Base-by-base conservation (phyloP, 2,888 invertebrate species). In the Tinea semifulvella region DNA sequence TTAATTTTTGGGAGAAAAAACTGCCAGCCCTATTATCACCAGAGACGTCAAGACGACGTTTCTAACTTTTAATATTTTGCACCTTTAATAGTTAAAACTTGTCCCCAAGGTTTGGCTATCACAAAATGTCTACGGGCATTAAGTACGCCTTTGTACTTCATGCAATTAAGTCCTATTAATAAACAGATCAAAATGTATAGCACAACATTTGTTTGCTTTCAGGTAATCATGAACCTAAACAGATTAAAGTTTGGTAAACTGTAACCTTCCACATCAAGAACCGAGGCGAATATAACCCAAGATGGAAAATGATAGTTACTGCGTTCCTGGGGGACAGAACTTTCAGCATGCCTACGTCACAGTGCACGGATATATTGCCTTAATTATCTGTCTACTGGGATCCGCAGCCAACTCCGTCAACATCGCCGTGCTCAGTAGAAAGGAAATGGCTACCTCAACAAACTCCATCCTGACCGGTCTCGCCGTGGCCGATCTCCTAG, bases 381-480 rank as follows among this genome's bases (percentile, higher is more conserved):
- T 96, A 31, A 72, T 92, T 36, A 93, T 97, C 44, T 96, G 96
- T 66, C 74, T 93, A 19, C 89, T 96, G 58, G 96, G 96, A 36
- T 91, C 92, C 38, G 85, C 94, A 20, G 92, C 95, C 40, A 97
- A 96, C 65, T 85, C 91, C 3, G 84, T 96, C 53, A 97, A 96
- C 68, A 92, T 97, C 48, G 89, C 92, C 45, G 94, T 97, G 8
- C 83, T 97, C 39, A 91, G 95, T 5, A 85, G 94, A 4, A 89
- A 90, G 38, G 94, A 96, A 65, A 96, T 97, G 95, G 79, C 85
- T 27, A 93, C 95, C 18, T 93, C 96, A 0, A 96, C 96, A 3
- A 97, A 97, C 71, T 87, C 92, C 42, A 94, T 97, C 44, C 85
- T 97, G n/a, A 94, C 94, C 0, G 93, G 91, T 2, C 80, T 94